phyloP scores from a whole-genome alignment of 1,140 invertebrate species.

The Maniola jurtina region DNA sequence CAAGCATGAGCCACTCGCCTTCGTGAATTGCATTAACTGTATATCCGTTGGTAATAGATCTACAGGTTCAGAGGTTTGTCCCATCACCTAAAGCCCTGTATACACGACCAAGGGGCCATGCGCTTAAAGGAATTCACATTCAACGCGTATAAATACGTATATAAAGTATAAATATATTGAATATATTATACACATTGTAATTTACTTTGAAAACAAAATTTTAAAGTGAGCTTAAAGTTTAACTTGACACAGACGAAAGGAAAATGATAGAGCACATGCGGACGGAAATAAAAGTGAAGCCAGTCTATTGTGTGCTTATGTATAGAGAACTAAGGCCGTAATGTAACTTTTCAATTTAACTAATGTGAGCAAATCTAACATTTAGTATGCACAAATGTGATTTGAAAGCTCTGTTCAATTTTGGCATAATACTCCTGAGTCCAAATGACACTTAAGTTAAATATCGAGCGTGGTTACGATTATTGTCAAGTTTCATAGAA shows the following conservation, averaged over 20 bases:
- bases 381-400: too few species aligned
- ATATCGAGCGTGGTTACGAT: too few species aligned
- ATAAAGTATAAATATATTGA: slow-evolving; percentile 34
- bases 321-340: too few species aligned
- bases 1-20: too few species aligned
- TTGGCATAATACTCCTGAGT: too few species aligned
- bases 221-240: slow-evolving; percentile 33
- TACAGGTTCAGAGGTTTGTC: not conserved
- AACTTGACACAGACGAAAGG: not conserved
- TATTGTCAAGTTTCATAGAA: not conserved
- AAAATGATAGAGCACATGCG: not conserved
- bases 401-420: too few species aligned
- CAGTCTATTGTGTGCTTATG: too few species aligned
- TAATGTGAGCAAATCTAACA: too few species aligned
- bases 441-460: too few species aligned
- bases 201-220: slow-evolving; percentile 28
- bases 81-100: not conserved
- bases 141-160: slow-evolving; percentile 30
- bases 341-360: too few species aligned
- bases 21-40: too few species aligned
- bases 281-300: too few species aligned
- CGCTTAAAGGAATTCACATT: slow-evolving; percentile 34
- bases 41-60: not conserved
- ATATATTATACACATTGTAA: slow-evolving; percentile 31
- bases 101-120: slow-evolving; percentile 59